Conservation (phyloP, 92 coral and sea anemone genomes). For the Epizoanthus rinbou region DNA sequence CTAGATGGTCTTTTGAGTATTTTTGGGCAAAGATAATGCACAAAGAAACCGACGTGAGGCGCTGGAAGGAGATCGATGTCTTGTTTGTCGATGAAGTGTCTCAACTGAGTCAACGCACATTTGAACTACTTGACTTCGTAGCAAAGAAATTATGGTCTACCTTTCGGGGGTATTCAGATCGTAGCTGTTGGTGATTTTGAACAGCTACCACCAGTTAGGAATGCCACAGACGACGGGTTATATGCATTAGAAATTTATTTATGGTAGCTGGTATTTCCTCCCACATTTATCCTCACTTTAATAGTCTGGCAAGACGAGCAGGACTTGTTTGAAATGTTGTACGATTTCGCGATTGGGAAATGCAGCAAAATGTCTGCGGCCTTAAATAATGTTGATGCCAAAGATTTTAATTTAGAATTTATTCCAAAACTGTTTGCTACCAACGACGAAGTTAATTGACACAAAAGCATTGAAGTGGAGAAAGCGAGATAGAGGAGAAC, state of each 20-base stretch:
- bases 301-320: background rate
- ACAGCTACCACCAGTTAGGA: constrained; percentile 67
- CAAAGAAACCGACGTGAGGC: constrained; percentile 1
- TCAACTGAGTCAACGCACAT: constrained; percentile 52
- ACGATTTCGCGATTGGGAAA: background rate
- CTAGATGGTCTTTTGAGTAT: background rate
- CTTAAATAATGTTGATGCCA: too few species aligned
- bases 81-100: constrained; percentile 67
- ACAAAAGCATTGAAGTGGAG: background rate
- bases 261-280: constrained; percentile 56
- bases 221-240: constrained; percentile 35
- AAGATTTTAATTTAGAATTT: too few species aligned
- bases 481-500: background rate
- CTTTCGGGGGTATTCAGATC: constrained; percentile 67
- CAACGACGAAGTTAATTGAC: background rate
- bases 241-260: constrained; percentile 46
- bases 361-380: background rate
- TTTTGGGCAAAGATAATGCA: background rate
- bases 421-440: background rate
- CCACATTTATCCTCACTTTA: constrained; percentile 40
- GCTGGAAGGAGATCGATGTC: constrained; percentile 56
- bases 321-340: background rate
- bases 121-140: constrained; percentile 44
- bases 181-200: constrained; percentile 64
- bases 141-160: constrained; percentile 22